Evolutionary conservation across 2,113 vertebrate species (phyloP), one percentile per base, ranked within the genome.

Genomic region (Syngnathus floridae): DNA sequence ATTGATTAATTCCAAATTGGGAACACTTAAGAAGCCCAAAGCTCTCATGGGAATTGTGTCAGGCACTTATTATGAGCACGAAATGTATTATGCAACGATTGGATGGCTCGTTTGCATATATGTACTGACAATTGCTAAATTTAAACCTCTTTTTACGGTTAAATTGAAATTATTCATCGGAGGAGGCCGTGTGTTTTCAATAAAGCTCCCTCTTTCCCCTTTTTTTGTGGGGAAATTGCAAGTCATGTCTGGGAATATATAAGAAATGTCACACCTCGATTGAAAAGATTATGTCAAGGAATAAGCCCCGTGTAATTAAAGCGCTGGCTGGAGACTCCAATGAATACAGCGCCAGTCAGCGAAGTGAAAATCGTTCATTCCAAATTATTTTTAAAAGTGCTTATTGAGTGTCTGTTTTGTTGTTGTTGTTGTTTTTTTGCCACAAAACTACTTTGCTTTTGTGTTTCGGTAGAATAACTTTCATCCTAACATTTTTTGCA

Each of bases 1-100:
- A 41, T 4, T 62, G 56, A 57, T 73, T 60, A 73, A 73, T 68
- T 73, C 64, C 64, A 65, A 31, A 14, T 21, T 59, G 70, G 66
- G 37, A 73, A 72, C 64, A 66, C 48, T 67, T 64, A 56, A 56
- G 12, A 45, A 51, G 61, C 55, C 46, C 12, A 48, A 21, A 61
- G 60, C 55, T 17, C 64, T 51, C 41, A 54, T 6, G 35, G 31
- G 56, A 58, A 58, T 26, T 36, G 56, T 35, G 31, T 58, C 3
- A 36, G 60, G 60, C 55, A 66, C 66, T 45, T 74, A 62, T 65
- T 75, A 65, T 56, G 71, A 61, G 1, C 48, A 52, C 62, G 73
- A 31, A 31, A 31, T 31, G 26, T 31, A 31, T 31, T 31, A 31
- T 31, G 26, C 26, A 31, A 31, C 26, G 26, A 31, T 31, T 65